These are phyloP conservation scores for Pemphredon lugubris DNA, from an alignment of 2,888 invertebrate genomes.

Conservation along the genomic window DNA sequence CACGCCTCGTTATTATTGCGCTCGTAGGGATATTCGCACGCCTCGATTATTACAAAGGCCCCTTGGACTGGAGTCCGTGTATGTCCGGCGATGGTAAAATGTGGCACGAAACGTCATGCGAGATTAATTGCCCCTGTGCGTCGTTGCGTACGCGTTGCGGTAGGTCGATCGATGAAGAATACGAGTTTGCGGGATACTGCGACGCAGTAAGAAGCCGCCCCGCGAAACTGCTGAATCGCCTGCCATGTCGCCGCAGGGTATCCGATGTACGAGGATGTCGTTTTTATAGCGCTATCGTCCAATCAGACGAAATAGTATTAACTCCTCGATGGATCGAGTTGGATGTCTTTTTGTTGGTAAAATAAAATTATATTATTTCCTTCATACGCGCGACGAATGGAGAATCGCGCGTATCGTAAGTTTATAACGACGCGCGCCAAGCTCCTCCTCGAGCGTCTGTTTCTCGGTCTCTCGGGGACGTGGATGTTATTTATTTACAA, in stretches of 20 bases:
- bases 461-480: no score
- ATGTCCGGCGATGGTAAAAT: no score
- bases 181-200: slow-evolving; percentile 4
- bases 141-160: slow-evolving; percentile 35
- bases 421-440: no score
- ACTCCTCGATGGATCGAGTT: no score
- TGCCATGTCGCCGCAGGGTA: not conserved
- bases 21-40: not conserved
- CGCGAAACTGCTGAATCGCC: slow-evolving; percentile 18
- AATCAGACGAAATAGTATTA: no score
- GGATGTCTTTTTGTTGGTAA: no score
- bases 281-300: no score
- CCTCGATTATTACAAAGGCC: not conserved
- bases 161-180: slow-evolving; percentile 49
- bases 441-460: no score
- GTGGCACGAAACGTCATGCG: not conserved
- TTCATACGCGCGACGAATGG: no score
- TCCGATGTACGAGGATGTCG: not conserved
- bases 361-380: no score
- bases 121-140: slow-evolving; percentile 7
- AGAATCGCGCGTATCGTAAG: no score
- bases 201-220: slow-evolving; percentile 26
- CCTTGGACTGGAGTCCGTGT: not conserved
- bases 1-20: not conserved
- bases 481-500: no score